Percentiles rank a stretch among this genome's conserved stretches.
Conservation (phyloP, 2,888 invertebrate species). For the Caenorhabditis imperialis region DNA sequence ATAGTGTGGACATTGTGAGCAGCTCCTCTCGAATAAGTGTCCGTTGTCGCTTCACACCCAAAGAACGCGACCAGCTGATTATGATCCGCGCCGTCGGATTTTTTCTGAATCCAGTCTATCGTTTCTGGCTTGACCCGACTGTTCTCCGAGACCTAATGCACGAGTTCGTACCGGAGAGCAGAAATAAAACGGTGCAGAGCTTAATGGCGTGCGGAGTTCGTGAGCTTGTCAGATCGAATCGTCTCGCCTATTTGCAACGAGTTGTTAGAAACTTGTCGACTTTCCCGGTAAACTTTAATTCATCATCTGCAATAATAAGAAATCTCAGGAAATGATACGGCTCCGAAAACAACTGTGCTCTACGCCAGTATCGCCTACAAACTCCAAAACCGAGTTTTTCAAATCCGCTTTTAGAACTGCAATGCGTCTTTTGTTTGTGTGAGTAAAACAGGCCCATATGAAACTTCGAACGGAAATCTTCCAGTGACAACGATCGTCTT, state of each 20-base stretch:
- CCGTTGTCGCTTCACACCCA: slow-evolving; percentile 64
- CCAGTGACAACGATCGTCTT: slow-evolving; percentile 59
- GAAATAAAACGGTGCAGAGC: slow-evolving; percentile 67
- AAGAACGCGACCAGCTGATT: slow-evolving; percentile 72
- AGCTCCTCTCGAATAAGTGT: slow-evolving; percentile 56
- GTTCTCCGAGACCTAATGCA: slow-evolving; percentile 77
- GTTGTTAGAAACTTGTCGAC: slow-evolving; percentile 71
- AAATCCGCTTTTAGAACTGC: slow-evolving; percentile 71
- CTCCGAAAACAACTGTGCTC: slow-evolving; percentile 65
- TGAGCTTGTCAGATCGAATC: slow-evolving; percentile 67
- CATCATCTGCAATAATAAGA: too few species aligned
- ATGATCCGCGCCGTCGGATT: slow-evolving; percentile 76
- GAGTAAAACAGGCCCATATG: slow-evolving; percentile 1
- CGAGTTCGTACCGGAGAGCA: slow-evolving; percentile 72
- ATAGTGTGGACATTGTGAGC: slow-evolving; percentile 68
- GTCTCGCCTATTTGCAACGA: slow-evolving; percentile 72
- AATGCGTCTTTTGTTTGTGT: slow-evolving; percentile 72
- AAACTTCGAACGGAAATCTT: slow-evolving; percentile 12
- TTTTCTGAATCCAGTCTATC: slow-evolving; percentile 76
- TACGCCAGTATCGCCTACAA: slow-evolving; percentile 45
- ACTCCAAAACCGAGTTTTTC: slow-evolving; percentile 70
- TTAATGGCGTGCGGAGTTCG: slow-evolving; percentile 76
- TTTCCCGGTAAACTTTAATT: slow-evolving; percentile 49
- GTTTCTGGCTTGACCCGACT: slow-evolving; percentile 76
- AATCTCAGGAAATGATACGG: slow-evolving; percentile 66